A percentile compares a stretch with the other conserved stretches of the same genome.
Conservation (phyloP, 2,888 invertebrate genomes). For the Drosophila hamatofila region DNA sequence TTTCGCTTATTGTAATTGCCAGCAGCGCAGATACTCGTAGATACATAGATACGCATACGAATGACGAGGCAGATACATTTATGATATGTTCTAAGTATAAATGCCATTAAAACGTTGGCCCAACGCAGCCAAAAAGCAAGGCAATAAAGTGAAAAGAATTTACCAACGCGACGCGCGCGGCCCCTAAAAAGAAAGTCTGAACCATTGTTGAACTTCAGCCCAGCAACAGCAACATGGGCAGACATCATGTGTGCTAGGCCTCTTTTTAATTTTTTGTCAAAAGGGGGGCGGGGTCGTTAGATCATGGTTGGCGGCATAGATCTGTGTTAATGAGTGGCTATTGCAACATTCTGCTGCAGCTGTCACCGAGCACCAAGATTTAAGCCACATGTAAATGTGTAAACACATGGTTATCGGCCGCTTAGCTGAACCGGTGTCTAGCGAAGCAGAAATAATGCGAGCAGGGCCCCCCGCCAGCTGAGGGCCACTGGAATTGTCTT, state of each 20-base stretch:
- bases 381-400: slow-evolving; percentile 44
- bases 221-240: slow-evolving; percentile 1
- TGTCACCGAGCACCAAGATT: slow-evolving; percentile 25
- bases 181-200: slow-evolving; percentile 61
- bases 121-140: slow-evolving; percentile 55
- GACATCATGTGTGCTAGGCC: slow-evolving; percentile 5
- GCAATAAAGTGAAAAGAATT: slow-evolving; percentile 58
- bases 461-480: slow-evolving; percentile 16
- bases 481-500: slow-evolving; percentile 17
- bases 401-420: slow-evolving; percentile 24
- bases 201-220: slow-evolving; percentile 49
- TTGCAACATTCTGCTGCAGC: slow-evolving; percentile 49
- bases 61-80: slow-evolving; percentile 11
- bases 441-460: slow-evolving; percentile 37
- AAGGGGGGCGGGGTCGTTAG: slow-evolving; percentile 29
- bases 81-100: slow-evolving; percentile 48
- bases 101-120: slow-evolving; percentile 40
- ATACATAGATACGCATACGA: slow-evolving; percentile 22
- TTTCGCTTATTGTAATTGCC: slow-evolving; percentile 52
- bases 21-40: slow-evolving; percentile 43
- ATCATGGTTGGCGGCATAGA: slow-evolving; percentile 25
- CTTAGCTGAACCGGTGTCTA: slow-evolving; percentile 31
- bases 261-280: slow-evolving; percentile 11
- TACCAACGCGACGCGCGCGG: slow-evolving; percentile 70
- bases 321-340: slow-evolving; percentile 46